phyloP scores from a whole-genome alignment of 2,113 vertebrate genomes.

The Ginglymostoma cirratum region DNA sequence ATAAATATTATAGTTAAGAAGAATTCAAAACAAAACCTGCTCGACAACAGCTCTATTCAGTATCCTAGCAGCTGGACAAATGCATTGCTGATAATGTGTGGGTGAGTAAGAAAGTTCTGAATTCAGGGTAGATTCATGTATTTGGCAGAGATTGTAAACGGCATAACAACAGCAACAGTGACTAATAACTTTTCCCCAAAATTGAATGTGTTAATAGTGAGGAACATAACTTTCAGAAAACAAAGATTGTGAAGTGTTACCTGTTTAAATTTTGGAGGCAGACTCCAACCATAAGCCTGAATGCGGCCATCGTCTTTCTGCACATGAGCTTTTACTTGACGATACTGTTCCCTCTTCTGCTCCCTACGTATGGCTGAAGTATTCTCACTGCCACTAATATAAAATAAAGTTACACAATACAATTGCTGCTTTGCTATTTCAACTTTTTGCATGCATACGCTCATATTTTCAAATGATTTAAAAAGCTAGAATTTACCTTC shows the following conservation, averaged over 20 bases:
- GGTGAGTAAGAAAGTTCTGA: too few species aligned
- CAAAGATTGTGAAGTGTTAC: constrained; percentile 43
- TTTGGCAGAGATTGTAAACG: background rate
- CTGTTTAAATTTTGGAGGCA: constrained; percentile 92
- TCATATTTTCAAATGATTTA: background rate
- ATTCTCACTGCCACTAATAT: constrained; percentile 64
- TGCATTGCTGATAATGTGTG: too few species aligned
- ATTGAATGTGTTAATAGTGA: background rate
- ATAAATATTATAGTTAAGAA: too few species aligned
- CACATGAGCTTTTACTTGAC: constrained; percentile 92
- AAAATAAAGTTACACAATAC: constrained; percentile 30
- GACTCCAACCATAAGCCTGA: constrained; percentile 94
- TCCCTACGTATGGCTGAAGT: constrained; percentile 77
- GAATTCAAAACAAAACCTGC: too few species aligned
- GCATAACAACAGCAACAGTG: background rate
- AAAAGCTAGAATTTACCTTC: background rate
- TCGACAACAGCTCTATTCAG: too few species aligned
- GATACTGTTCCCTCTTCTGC: constrained; percentile 92
- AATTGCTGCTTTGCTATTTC: background rate
- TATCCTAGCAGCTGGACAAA: too few species aligned
- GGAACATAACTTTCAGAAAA: background rate
- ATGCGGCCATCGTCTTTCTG: constrained; percentile 91
- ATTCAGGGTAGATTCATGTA: background rate
- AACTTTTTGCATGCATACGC: background rate
- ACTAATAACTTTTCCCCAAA: background rate